Percentiles rank a stretch among this genome's conserved stretches.
phyloP scores from a whole-genome alignment of 1,140 invertebrate genomes.

The Drosophila funebris region DNA sequence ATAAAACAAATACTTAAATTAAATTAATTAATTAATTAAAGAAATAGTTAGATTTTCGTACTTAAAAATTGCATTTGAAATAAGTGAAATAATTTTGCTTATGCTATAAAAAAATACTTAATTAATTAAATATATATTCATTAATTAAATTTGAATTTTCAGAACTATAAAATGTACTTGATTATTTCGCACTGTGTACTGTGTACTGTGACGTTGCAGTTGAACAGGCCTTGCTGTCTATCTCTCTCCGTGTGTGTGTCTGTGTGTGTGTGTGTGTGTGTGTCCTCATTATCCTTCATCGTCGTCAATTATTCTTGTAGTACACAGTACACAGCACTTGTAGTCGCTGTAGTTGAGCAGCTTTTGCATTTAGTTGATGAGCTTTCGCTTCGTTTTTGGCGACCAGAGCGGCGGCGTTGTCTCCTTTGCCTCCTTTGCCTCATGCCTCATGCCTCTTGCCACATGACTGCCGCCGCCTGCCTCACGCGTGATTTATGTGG shows the following conservation, averaged over 20 bases:
- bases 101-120: too few species aligned
- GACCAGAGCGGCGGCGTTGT: not conserved
- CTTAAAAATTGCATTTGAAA: too few species aligned
- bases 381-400: constrained; percentile 35
- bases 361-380: constrained; percentile 78
- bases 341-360: constrained; percentile 46
- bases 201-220: too few species aligned
- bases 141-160: too few species aligned
- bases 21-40: too few species aligned
- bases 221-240: constrained; percentile 1
- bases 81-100: too few species aligned
- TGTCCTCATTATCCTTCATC: constrained; percentile 70
- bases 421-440: not conserved
- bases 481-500: constrained; percentile 40
- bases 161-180: too few species aligned
- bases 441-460: constrained; percentile 1
- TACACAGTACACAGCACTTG: constrained; percentile 50
- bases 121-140: too few species aligned
- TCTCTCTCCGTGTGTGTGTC: not conserved
- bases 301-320: constrained; percentile 77
- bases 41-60: too few species aligned
- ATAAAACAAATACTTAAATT: too few species aligned
- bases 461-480: too few species aligned
- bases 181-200: too few species aligned
- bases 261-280: constrained; percentile 23